Percentiles rank a stretch among this genome's conserved stretches.
Evolutionary conservation across 2,888 invertebrate species (phyloP).

Genomic region (Amblyjoppa fuscipennis): DNA sequence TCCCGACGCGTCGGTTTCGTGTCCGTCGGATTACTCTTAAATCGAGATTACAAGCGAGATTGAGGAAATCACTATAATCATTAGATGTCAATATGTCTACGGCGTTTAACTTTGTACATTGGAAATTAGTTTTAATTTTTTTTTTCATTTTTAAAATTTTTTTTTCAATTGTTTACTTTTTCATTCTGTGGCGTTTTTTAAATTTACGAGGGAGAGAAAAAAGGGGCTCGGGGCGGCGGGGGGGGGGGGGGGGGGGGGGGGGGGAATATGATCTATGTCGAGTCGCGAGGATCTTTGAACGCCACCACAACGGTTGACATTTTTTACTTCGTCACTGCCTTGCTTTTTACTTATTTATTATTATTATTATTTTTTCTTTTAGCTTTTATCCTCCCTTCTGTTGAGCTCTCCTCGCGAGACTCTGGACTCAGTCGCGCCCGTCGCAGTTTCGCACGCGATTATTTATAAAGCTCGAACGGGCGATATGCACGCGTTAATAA

Average conservation of each 20-base stretch:
- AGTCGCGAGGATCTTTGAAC: constrained; percentile 55
- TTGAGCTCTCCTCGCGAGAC: constrained; percentile 58
- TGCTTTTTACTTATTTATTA: background rate
- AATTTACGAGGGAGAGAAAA: constrained; percentile 32
- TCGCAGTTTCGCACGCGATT: constrained; percentile 47
- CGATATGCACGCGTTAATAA: constrained; percentile 11
- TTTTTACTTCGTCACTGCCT: background rate
- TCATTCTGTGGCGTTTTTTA: constrained; percentile 16
- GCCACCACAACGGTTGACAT: constrained; percentile 16
- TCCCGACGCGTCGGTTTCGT: constrained; percentile 33
- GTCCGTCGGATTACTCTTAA: constrained; percentile 52
- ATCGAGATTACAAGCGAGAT: constrained; percentile 67
- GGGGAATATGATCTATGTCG: constrained; percentile 55
- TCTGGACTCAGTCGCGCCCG: constrained; percentile 44
- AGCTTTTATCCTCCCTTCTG: background rate
- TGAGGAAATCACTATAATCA: constrained; percentile 66
- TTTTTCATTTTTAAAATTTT: constrained; percentile 11
- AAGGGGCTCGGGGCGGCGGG: background rate
- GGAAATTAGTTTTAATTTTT: constrained; percentile 63
- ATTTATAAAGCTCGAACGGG: constrained; percentile 61
- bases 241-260: constrained; percentile 18
- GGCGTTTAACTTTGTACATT: constrained; percentile 66
- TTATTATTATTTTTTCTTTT: constrained; percentile 5
- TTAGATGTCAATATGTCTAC: constrained; percentile 64
- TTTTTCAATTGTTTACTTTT: constrained; percentile 20